Conservation (phyloP, 2,797 vertebrate species). For the Chelon labrosus region DNA sequence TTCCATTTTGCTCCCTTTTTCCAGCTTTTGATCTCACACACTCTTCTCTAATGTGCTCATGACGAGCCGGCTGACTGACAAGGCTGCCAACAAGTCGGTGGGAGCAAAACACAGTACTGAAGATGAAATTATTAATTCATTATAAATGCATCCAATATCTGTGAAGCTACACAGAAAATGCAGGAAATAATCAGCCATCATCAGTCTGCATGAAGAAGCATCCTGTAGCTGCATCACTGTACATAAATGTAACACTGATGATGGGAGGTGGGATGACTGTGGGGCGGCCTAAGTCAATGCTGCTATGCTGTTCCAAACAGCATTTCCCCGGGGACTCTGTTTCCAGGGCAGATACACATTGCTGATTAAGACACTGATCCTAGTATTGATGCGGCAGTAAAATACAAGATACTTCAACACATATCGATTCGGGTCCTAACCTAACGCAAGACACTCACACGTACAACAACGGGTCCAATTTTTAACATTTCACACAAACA, state of each 20-base stretch:
- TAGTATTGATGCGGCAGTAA: conserved; percentile 71
- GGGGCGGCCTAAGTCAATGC: conserved; percentile 44
- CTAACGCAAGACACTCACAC: conserved; percentile 39
- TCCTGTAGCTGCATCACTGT: conserved; percentile 29
- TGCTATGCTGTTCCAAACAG: conserved; percentile 53
- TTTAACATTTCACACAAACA: conserved; percentile 15
- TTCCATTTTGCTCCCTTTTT: conserved; percentile 42
- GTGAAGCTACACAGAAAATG: conserved; percentile 49
- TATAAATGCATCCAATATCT: conserved; percentile 41
- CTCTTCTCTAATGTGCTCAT: conserved; percentile 46
- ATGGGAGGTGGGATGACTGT: conserved; percentile 8
- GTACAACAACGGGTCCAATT: conserved; percentile 10
- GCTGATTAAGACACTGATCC: conserved; percentile 80
- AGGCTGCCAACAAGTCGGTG: conserved; percentile 51
- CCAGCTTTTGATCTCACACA: conserved; percentile 40
- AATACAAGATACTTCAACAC: conserved; percentile 69
- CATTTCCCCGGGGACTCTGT: conserved; percentile 59
- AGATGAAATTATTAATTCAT: conserved; percentile 50
- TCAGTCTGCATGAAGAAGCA: conserved; percentile 14
- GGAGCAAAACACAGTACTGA: conserved; percentile 55
- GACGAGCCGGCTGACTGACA: conserved; percentile 49
- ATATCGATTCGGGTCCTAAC: conserved; percentile 65
- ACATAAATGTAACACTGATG: conserved; percentile 52
- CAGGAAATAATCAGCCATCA: conserved; percentile 23
- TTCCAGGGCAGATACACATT: conserved; percentile 75